Evolutionary conservation across 1,140 invertebrate genomes (phyloP).

Genomic region (Eupeodes corollae): DNA sequence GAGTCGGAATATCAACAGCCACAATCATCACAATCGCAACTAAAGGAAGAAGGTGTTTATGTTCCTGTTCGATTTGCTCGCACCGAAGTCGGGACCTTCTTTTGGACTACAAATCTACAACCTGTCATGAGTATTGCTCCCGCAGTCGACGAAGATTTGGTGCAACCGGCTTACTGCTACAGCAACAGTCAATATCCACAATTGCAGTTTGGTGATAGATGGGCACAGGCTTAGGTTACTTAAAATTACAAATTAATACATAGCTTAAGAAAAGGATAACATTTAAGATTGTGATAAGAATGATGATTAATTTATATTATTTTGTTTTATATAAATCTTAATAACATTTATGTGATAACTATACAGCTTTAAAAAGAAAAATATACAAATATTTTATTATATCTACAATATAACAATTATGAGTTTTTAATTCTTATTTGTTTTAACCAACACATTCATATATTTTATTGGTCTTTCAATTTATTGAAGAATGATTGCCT

Average conservation of each 20-base stretch:
- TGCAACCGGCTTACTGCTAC: constrained; percentile 34
- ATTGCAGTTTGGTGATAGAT: constrained; percentile 41
- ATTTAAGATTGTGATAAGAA: too few relatives aligned
- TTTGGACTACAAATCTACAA: constrained; percentile 42
- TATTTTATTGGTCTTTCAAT: too few relatives aligned
- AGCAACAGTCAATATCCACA: constrained; percentile 36
- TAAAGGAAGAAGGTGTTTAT: constrained; percentile 30
- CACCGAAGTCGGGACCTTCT: constrained; percentile 45
- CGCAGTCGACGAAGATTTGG: constrained; percentile 30
- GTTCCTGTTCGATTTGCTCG: constrained; percentile 43
- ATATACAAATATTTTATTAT: too few relatives aligned
- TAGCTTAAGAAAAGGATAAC: too few relatives aligned
- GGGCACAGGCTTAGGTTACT: constrained; percentile 46
- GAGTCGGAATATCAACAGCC: constrained; percentile 10
- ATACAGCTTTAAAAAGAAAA: too few relatives aligned
- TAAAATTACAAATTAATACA: constrained; percentile 7
- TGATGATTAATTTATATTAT: too few relatives aligned
- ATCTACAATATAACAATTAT: too few relatives aligned
- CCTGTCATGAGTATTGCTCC: constrained; percentile 24
- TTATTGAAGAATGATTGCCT: too few relatives aligned
- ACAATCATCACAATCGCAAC: constrained; percentile 6
- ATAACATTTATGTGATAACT: background rate
- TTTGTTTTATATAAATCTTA: too few relatives aligned
- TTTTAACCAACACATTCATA: too few relatives aligned
- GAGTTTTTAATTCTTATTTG: too few relatives aligned